A percentile compares a stretch with the other conserved stretches of the same genome.
phyloP scores from a whole-genome alignment of 2,888 invertebrate species.

The Calameuta idolon region DNA sequence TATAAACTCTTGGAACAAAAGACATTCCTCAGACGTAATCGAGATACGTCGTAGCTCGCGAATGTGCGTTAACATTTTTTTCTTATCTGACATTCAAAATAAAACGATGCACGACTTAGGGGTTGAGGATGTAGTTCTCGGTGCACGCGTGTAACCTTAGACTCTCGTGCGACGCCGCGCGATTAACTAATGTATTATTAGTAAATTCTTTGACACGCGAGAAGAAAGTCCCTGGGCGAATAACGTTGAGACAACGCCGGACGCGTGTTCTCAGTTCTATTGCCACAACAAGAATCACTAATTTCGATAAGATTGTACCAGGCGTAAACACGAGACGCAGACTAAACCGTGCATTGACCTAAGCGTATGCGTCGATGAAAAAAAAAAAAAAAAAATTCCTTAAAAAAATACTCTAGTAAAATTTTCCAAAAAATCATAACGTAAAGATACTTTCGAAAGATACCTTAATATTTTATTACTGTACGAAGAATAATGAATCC shows the following conservation, averaged over 20 bases:
- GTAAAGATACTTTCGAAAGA: not conserved
- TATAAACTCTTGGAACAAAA: not conserved
- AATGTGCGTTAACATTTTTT: not conserved
- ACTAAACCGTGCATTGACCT: not conserved
- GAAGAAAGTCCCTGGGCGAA: slow-evolving; percentile 14
- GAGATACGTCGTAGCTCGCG: not conserved
- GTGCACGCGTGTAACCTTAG: slow-evolving; percentile 22
- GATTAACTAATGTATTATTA: slow-evolving; percentile 22
- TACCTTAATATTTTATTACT: not conserved
- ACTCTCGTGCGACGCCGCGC: slow-evolving; percentile 2
- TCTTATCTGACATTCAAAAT: not conserved
- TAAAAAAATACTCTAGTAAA: not conserved
- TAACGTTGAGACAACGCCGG: slow-evolving; percentile 34
- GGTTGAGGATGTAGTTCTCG: slow-evolving; percentile 25
- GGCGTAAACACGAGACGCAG: not conserved
- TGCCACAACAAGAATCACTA: slow-evolving; percentile 31
- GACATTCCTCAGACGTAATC: not conserved
- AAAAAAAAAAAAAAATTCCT: not conserved
- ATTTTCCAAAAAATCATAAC: not conserved
- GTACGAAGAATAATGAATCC: not conserved
- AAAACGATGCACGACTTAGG: not conserved
- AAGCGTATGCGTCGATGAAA: not conserved
- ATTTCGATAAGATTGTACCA: slow-evolving; percentile 37
- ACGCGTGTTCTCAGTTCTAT: slow-evolving; percentile 37
- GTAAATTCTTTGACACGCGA: slow-evolving; percentile 30